phyloP scores from a whole-genome alignment of 1,140 invertebrate genomes.

The Drosophila miranda region DNA sequence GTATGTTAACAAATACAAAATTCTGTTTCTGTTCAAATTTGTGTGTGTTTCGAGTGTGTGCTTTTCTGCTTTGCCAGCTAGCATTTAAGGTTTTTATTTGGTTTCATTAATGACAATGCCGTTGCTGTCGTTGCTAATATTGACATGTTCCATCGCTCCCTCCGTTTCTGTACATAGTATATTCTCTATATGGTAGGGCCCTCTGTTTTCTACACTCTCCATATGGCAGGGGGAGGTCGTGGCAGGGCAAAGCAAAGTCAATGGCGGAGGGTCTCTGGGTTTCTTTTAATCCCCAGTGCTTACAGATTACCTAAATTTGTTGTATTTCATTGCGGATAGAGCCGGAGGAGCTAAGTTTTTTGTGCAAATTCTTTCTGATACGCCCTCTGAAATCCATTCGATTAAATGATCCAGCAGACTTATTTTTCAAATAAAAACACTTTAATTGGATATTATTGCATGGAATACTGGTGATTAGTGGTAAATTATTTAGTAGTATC shows the following conservation, averaged over 20 bases:
- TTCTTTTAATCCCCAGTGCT: too few species aligned
- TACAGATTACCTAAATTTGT: too few species aligned
- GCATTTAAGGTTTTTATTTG: slow-evolving; percentile 73
- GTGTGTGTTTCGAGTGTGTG: slow-evolving; percentile 25
- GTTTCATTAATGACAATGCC: slow-evolving; percentile 65
- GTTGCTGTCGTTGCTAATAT: slow-evolving; percentile 45
- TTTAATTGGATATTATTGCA: too few species aligned
- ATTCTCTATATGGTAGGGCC: background rate
- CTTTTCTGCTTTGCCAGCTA: slow-evolving; percentile 46
- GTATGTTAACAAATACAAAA: slow-evolving; percentile 51
- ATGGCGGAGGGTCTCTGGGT: background rate
- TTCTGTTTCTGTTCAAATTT: slow-evolving; percentile 32
- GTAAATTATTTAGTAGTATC: too few species aligned
- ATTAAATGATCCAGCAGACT: too few species aligned
- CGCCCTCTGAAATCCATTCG: too few species aligned
- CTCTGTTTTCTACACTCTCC: too few species aligned
- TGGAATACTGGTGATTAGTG: too few species aligned
- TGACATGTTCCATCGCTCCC: slow-evolving; percentile 52
- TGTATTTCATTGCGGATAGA: too few species aligned
- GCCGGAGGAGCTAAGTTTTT: too few species aligned
- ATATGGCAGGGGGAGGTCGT: background rate
- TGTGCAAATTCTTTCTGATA: too few species aligned
- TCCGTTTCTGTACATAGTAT: slow-evolving; percentile 11
- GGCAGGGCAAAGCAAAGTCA: slow-evolving; percentile 27
- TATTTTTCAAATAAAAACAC: too few species aligned